Percentiles rank a stretch among this genome's conserved stretches.
Evolutionary conservation across 2,113 vertebrate species (phyloP).

Genomic region (Anoplopoma fimbria): DNA sequence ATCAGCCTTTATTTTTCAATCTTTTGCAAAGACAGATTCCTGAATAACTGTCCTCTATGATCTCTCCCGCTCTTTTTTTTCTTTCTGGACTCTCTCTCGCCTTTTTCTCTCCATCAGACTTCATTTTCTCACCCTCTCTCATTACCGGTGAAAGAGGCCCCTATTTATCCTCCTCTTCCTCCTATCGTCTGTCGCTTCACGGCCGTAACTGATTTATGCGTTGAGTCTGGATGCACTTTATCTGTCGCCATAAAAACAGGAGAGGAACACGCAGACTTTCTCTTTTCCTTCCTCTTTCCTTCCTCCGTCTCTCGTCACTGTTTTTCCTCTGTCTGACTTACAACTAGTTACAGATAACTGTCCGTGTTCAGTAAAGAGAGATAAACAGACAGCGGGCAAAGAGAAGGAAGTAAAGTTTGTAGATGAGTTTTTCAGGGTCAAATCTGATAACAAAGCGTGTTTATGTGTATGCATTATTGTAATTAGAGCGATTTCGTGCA

Average conservation of each 20-base stretch:
- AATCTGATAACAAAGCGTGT: not conserved
- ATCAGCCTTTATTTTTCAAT: constrained; percentile 12
- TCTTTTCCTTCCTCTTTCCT: not conserved
- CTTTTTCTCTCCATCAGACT: constrained; percentile 30
- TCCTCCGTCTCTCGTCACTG: not conserved
- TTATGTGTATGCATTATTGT: not conserved
- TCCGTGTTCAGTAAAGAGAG: not conserved
- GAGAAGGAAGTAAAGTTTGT: not conserved
- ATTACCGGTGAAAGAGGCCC: constrained; percentile 36
- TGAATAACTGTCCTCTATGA: not conserved
- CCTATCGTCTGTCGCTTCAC: constrained; percentile 5
- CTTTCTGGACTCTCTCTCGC: not conserved
- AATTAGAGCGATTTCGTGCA: constrained; percentile 5
- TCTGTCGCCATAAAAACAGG: constrained; percentile 50
- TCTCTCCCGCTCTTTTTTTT: not conserved
- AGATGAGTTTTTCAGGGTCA: constrained; percentile 19
- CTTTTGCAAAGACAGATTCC: constrained; percentile 9
- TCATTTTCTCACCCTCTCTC: constrained; percentile 35
- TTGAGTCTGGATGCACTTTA: constrained; percentile 48
- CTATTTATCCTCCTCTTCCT: constrained; percentile 52
- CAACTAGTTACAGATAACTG: constrained; percentile 5
- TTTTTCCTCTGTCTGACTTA: not conserved
- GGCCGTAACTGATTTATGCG: constrained; percentile 52
- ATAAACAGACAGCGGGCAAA: too few species aligned
- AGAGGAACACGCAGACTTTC: constrained; percentile 6